phyloP scores from a whole-genome alignment of 1,140 invertebrate species.

The Caenorhabditis briggsae region DNA sequence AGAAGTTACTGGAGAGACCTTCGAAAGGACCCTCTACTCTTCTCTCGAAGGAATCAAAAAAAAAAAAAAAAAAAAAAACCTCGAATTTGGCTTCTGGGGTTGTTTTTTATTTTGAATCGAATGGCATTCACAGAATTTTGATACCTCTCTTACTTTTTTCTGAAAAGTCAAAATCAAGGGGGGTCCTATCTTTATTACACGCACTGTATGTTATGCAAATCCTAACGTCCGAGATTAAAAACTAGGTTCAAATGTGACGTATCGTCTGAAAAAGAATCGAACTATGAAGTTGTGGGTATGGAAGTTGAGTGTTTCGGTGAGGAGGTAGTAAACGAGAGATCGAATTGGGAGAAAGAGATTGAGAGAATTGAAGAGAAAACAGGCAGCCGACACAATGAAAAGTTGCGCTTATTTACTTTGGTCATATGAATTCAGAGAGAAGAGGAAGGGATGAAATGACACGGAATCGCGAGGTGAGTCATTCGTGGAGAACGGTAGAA shows the following conservation, averaged over 20 bases:
- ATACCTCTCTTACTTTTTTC: no score
- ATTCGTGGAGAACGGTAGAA: background rate
- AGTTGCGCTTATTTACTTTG: constrained; percentile 51
- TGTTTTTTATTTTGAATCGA: no score
- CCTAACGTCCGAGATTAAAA: no score
- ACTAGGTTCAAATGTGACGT: background rate
- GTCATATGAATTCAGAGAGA: constrained; percentile 53
- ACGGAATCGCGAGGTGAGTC: background rate
- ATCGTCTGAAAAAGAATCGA: background rate
- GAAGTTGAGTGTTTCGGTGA: constrained; percentile 50
- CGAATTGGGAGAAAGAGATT: background rate
- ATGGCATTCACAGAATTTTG: no score
- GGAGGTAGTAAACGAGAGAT: constrained; percentile 45
- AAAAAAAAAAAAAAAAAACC: no score
- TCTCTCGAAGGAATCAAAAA: no score
- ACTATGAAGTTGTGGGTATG: constrained; percentile 29
- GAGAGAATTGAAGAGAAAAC: background rate
- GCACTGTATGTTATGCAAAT: no score
- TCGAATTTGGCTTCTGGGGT: no score
- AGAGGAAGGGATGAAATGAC: constrained; percentile 8
- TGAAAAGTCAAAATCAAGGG: no score
- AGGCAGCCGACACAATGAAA: constrained; percentile 24
- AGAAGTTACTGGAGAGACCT: no score
- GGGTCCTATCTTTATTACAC: no score
- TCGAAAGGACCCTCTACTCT: no score